Evolutionary conservation across 2,888 invertebrate genomes (phyloP).

Genomic region (Polyommatus iphigenia): DNA sequence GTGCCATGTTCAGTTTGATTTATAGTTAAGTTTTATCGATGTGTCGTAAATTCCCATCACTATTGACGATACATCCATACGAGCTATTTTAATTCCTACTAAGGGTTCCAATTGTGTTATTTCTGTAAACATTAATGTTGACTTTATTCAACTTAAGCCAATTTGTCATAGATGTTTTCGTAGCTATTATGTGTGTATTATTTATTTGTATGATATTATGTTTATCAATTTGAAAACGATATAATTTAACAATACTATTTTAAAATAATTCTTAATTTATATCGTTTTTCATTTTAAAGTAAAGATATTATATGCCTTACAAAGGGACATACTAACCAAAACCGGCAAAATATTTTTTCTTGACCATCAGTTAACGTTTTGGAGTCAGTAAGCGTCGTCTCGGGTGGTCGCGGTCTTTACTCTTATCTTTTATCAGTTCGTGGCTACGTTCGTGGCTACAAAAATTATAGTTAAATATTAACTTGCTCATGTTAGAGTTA

Average conservation of each 20-base stretch:
- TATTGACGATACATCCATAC: conserved; percentile 14
- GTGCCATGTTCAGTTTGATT: conserved; percentile 16
- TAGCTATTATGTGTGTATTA: not conserved
- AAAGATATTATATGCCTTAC: not conserved
- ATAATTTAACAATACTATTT: not conserved
- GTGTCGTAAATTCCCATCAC: conserved; percentile 19
- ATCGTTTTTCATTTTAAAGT: too few species aligned
- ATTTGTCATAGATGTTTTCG: not conserved
- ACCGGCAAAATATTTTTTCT: not conserved
- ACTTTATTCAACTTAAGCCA: not conserved
- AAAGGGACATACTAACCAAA: not conserved
- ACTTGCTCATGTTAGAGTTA: not conserved
- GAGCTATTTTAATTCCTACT: conserved; percentile 3
- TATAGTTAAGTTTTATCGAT: conserved; percentile 23
- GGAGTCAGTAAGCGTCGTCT: not conserved
- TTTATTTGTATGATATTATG: not conserved
- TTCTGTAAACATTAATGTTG: not conserved
- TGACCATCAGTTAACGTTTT: not conserved
- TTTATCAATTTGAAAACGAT: not conserved
- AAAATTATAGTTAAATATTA: not conserved
- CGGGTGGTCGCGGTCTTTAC: conserved; percentile 18
- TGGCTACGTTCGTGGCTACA: not conserved
- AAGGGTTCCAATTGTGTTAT: not conserved
- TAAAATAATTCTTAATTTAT: not conserved
- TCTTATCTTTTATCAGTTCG: conserved; percentile 24